Percentiles rank a stretch among this genome's conserved stretches.
Evolutionary conservation across 2,797 vertebrate species (phyloP).

Genomic region (Alectoris magna): DNA sequence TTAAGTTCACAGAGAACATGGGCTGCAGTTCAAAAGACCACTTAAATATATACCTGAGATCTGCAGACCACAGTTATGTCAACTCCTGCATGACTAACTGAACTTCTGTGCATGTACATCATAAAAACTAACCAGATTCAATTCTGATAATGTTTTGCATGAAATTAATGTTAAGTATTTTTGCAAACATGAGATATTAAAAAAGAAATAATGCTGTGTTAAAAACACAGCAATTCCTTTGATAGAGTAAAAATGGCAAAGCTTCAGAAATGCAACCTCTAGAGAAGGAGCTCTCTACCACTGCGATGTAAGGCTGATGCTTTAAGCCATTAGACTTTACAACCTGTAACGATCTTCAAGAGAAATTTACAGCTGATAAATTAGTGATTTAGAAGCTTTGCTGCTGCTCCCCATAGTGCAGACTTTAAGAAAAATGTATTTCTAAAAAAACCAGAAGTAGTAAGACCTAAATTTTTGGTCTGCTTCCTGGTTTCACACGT

Average conservation of each 20-base stretch:
- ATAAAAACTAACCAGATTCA: slow-evolving; percentile 12
- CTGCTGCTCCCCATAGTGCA: neutral
- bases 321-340: slow-evolving; percentile 40
- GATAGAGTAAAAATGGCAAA: slow-evolving; percentile 19
- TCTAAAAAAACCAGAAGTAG: neutral
- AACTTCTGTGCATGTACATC: slow-evolving; percentile 17
- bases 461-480: neutral
- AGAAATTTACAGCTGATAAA: slow-evolving; percentile 32
- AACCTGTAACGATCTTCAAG: slow-evolving; percentile 34
- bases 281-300: slow-evolving; percentile 27
- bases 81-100: slow-evolving; percentile 19
- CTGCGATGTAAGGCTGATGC: slow-evolving; percentile 1
- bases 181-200: neutral
- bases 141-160: neutral
- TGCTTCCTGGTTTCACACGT: neutral
- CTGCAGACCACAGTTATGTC: slow-evolving; percentile 53
- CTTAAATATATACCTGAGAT: slow-evolving; percentile 49
- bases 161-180: slow-evolving; percentile 44
- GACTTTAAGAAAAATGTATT: neutral
- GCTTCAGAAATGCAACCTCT: slow-evolving; percentile 29
- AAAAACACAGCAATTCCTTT: slow-evolving; percentile 22
- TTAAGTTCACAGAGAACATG: slow-evolving; percentile 4
- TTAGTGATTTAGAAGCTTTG: slow-evolving; percentile 44
- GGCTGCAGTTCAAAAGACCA: slow-evolving; percentile 49
- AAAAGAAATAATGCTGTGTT: neutral